These are phyloP conservation scores for Strigamia crassipes DNA, from an alignment of 2,888 invertebrate genomes.

Conservation along the genomic window DNA sequence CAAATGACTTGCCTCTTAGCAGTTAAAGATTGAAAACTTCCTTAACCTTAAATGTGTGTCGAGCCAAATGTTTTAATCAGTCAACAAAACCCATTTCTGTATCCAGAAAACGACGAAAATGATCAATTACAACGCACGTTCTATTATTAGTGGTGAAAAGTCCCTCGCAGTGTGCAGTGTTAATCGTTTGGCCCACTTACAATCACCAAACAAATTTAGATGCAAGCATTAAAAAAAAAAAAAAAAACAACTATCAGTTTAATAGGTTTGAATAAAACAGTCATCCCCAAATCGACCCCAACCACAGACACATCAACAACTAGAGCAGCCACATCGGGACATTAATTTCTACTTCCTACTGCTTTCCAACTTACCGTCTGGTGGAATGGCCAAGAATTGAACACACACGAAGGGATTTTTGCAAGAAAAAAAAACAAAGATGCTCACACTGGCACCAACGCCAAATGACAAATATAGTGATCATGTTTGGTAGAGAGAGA, in stretches of 20 bases:
- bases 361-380: constrained; percentile 42
- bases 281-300: background rate
- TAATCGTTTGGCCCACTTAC: background rate
- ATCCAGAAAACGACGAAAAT: background rate
- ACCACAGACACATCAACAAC: background rate
- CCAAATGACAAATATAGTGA: constrained; percentile 31
- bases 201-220: constrained; percentile 6
- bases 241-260: no score
- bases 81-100: background rate
- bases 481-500: background rate
- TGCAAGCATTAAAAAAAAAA: background rate
- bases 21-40: no score
- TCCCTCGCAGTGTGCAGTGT: background rate
- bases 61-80: background rate
- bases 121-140: background rate
- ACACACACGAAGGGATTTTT: background rate
- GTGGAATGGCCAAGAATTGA: constrained; percentile 12
- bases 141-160: background rate
- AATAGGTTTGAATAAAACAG: background rate
- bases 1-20: no score
- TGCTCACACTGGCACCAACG: constrained; percentile 14
- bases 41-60: background rate
- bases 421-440: background rate
- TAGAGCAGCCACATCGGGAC: constrained; percentile 8
- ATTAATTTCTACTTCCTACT: constrained; percentile 30